Evolutionary conservation across 2,113 vertebrate species (phyloP).

Genomic region (Cromileptes altivelis): DNA sequence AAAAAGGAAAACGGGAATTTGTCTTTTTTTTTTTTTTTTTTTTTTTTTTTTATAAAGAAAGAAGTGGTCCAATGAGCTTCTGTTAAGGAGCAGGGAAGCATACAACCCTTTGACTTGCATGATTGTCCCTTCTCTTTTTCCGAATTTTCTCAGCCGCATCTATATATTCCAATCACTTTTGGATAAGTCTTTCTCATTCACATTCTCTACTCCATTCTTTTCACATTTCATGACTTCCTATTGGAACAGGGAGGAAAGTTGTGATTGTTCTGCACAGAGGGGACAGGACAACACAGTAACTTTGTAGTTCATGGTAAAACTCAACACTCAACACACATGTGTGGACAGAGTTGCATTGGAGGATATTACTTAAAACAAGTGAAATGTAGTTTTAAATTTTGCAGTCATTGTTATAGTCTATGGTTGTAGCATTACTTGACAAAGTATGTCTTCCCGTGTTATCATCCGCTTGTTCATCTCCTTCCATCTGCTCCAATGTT

Average conservation of each 20-base stretch:
- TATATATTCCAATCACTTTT: constrained; percentile 19
- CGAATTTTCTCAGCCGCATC: background rate
- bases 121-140: constrained; percentile 37
- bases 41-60: background rate
- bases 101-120: constrained; percentile 43
- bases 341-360: background rate
- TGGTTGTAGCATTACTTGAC: constrained; percentile 26
- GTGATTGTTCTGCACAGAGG: constrained; percentile 20
- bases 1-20: constrained; percentile 8
- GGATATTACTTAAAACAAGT: background rate
- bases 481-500: background rate
- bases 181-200: constrained; percentile 52
- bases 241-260: constrained; percentile 28
- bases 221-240: constrained; percentile 43
- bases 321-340: constrained; percentile 1
- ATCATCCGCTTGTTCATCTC: constrained; percentile 2
- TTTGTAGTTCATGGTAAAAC: constrained; percentile 1
- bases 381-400: constrained; percentile 3
- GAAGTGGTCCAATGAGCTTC: constrained; percentile 21
- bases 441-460: constrained; percentile 6
- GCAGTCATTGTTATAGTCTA: constrained; percentile 2
- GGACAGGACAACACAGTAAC: background rate
- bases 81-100: constrained; percentile 30
- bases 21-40: constrained; percentile 10
- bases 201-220: constrained; percentile 57